Evolutionary conservation across 1,140 invertebrate species (phyloP).

Genomic region (Panagrolaimus sp.): DNA sequence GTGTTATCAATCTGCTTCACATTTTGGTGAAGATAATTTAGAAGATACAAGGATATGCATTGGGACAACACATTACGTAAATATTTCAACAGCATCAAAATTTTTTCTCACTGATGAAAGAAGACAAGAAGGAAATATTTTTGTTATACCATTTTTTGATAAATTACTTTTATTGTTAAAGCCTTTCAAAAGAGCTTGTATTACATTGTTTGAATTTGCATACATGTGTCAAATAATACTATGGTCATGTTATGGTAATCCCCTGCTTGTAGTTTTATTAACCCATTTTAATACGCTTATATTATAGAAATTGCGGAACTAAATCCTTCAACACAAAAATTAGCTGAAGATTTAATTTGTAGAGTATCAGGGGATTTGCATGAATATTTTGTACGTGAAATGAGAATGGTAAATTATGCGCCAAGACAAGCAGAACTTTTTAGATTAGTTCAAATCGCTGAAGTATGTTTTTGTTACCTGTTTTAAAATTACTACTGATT

Average conservation of each 20-base stretch:
- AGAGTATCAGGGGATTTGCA: neutral
- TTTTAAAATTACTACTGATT: too few species aligned
- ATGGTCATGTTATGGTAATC: slow-evolving; percentile 3
- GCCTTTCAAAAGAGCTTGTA: too few species aligned
- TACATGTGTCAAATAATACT: neutral
- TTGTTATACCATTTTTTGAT: too few species aligned
- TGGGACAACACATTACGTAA: too few species aligned
- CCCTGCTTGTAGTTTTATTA: too few species aligned
- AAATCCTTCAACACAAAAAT: neutral
- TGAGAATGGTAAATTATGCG: neutral
- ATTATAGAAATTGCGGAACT: neutral
- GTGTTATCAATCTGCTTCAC: too few species aligned
- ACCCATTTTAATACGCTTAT: neutral
- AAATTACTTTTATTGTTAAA: too few species aligned
- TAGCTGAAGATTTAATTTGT: neutral
- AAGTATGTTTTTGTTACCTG: neutral
- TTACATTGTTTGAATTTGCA: neutral
- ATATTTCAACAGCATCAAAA: too few species aligned
- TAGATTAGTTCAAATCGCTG: neutral
- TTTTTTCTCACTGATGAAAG: too few species aligned
- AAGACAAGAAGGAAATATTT: too few species aligned
- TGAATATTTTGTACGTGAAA: slow-evolving; percentile 1
- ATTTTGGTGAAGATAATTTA: too few species aligned
- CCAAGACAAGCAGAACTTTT: slow-evolving; percentile 1
- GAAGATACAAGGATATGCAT: too few species aligned